A percentile compares a stretch with the other conserved stretches of the same genome.
phyloP scores from a whole-genome alignment of 1,140 invertebrate species.

The Danaus plexippus region DNA sequence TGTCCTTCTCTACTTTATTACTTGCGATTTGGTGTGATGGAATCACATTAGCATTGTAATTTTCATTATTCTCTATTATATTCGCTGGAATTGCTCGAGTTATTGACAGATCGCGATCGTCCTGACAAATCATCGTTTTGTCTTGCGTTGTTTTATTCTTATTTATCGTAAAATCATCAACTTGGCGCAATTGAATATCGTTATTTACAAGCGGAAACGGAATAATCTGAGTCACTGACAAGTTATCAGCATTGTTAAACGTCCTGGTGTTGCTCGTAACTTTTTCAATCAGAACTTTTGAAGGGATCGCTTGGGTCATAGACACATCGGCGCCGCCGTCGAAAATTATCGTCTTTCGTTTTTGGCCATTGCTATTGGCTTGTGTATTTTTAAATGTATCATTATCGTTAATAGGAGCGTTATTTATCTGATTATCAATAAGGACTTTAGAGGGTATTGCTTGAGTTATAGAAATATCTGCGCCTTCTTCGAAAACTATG shows the following conservation, averaged over 20 bases:
- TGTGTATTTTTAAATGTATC: conserved; percentile 29
- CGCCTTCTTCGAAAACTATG: conserved; percentile 23
- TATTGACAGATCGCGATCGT: conserved; percentile 6
- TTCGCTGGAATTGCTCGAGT: conserved; percentile 13
- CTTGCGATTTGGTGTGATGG: no score
- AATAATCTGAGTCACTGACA: conserved; percentile 31
- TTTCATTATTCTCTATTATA: conserved; percentile 13
- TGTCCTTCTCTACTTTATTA: no score
- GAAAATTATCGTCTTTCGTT: conserved; percentile 30
- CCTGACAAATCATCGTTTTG: no score
- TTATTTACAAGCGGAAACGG: conserved; percentile 23
- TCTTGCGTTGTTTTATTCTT: no score
- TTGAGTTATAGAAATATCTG: conserved; percentile 32
- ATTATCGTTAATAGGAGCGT: conserved; percentile 20
- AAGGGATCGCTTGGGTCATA: conserved; percentile 11
- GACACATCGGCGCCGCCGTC: conserved; percentile 19
- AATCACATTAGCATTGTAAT: neutral
- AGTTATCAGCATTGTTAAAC: conserved; percentile 24
- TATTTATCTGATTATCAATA: conserved; percentile 16
- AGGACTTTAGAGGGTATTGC: conserved; percentile 23
- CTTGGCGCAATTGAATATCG: neutral
- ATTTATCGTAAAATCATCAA: no score
- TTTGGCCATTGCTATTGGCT: no score
- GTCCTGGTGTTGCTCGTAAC: conserved; percentile 11
- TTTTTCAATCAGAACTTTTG: neutral